A percentile compares a stretch with the other conserved stretches of the same genome.
phyloP scores from a whole-genome alignment of 2,113 vertebrate genomes.

The Diadophis punctatus region DNA sequence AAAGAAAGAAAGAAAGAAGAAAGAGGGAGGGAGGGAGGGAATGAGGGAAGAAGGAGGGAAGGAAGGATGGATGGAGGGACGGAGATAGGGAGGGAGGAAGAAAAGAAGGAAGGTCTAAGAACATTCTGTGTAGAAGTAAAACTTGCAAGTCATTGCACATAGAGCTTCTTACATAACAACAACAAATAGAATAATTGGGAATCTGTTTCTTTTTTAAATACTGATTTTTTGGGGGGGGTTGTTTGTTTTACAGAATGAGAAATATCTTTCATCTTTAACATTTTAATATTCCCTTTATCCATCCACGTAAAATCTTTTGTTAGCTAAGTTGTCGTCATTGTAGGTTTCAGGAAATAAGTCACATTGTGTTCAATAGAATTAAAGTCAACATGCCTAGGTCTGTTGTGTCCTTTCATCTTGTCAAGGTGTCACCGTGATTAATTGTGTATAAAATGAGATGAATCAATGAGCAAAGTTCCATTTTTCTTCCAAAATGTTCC shows the following conservation, averaged over 20 bases:
- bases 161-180: neutral
- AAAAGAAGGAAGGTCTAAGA: neutral
- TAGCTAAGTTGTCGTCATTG: neutral
- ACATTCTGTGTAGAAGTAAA: neutral
- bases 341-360: neutral
- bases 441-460: neutral
- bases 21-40: neutral
- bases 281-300: neutral
- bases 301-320: too few relatives aligned
- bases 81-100: accelerated
- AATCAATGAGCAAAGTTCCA: neutral
- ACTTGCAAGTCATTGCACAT: neutral
- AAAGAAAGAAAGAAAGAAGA: too few relatives aligned
- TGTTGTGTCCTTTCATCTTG: neutral
- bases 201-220: neutral
- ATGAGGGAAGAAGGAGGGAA: too few relatives aligned
- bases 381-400: neutral
- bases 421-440: neutral
- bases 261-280: neutral
- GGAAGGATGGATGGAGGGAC: too few relatives aligned
- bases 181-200: neutral
- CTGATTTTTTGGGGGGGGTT: neutral
- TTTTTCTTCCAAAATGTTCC: neutral
- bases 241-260: neutral
- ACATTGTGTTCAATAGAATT: neutral